Conservation (phyloP, 2,888 invertebrate species). For the Tenthredo scrophulariae region DNA sequence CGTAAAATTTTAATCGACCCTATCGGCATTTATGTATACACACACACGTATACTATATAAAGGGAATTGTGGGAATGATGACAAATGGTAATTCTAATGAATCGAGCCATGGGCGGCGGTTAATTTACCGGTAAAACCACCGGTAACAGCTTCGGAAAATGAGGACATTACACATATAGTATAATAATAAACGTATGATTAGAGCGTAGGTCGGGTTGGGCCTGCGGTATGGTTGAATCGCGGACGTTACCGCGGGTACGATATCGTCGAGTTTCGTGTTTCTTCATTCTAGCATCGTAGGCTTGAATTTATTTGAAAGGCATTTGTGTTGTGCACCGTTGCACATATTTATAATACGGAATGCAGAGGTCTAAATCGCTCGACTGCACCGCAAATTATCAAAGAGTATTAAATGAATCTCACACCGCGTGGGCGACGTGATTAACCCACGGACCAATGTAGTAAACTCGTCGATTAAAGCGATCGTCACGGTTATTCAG, state of each 20-base stretch:
- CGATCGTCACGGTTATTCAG: conserved; percentile 3
- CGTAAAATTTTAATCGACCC: background rate
- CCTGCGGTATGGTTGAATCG: background rate
- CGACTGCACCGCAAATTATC: conserved; percentile 61
- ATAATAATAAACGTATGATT: conserved; percentile 5
- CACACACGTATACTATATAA: too few species aligned
- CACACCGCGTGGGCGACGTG: conserved; percentile 21
- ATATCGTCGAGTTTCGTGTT: conserved; percentile 1
- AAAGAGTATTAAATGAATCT: conserved; percentile 35
- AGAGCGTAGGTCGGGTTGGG: background rate
- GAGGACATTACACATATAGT: background rate
- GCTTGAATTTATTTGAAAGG: conserved; percentile 33
- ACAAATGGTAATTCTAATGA: background rate
- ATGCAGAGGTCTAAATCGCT: conserved; percentile 65
- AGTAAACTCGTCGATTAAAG: conserved; percentile 29
- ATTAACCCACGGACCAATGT: conserved; percentile 34
- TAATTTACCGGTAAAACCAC: background rate
- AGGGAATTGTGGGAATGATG: background rate
- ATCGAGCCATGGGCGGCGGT: background rate
- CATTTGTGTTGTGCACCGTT: conserved; percentile 30
- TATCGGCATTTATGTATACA: too few species aligned
- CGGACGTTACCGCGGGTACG: background rate
- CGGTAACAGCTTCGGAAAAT: background rate
- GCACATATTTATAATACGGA: conserved; percentile 64
- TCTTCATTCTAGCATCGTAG: conserved; percentile 23